Conservation (phyloP, 2,797 vertebrate genomes). For the Coilia nasus region DNA sequence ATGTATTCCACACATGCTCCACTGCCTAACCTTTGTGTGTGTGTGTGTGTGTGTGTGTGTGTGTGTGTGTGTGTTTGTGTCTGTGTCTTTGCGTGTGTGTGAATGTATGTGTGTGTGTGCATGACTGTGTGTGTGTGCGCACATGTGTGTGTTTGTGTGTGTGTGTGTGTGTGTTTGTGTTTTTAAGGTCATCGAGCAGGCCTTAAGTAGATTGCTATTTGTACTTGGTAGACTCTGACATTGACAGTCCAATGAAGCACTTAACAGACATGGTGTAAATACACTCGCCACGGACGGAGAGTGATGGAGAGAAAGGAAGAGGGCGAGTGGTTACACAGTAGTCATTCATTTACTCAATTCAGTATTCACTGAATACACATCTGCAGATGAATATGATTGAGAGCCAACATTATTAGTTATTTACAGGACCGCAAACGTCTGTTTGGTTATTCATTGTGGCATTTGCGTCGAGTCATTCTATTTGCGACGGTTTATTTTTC, state of each 20-base stretch:
- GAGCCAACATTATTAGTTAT: background rate
- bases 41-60: no score
- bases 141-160: no score
- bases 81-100: no score
- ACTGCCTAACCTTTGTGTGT: constrained; percentile 16
- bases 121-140: no score
- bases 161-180: background rate
- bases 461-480: constrained; percentile 1
- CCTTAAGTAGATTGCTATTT: constrained; percentile 44
- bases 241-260: constrained; percentile 42
- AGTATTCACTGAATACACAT: constrained; percentile 13
- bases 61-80: no score
- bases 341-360: constrained; percentile 8
- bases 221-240: constrained; percentile 46
- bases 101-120: no score
- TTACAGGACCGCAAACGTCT: background rate
- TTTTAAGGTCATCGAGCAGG: constrained; percentile 45
- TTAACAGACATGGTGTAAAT: constrained; percentile 29
- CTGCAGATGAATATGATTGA: background rate
- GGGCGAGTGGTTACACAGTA: background rate
- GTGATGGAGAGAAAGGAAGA: background rate
- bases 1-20: constrained; percentile 43
- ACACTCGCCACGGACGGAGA: background rate
- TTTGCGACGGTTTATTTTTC: constrained; percentile 7
- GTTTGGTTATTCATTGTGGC: background rate